phyloP scores from a whole-genome alignment of 2,113 vertebrate species.

The Odocoileus hemionus region DNA sequence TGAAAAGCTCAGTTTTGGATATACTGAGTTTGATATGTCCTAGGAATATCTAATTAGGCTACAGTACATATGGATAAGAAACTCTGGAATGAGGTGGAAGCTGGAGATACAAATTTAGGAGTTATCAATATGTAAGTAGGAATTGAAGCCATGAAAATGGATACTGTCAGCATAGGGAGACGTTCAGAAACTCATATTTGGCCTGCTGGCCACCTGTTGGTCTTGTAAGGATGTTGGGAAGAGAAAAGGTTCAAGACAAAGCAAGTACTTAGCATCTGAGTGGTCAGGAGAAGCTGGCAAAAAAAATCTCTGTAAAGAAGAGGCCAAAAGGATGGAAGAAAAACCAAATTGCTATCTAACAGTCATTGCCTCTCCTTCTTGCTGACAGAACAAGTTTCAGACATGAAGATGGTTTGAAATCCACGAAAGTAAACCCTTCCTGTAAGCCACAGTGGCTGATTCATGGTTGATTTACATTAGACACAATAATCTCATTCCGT shows the following conservation, averaged over 20 bases:
- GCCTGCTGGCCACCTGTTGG: neutral
- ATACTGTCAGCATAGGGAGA: neutral
- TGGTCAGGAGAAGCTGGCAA: neutral
- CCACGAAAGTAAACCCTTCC: neutral
- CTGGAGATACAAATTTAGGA: conserved; percentile 2
- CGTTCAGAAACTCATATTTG: neutral
- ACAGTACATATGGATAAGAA: neutral
- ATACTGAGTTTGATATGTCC: neutral
- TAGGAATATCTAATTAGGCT: neutral
- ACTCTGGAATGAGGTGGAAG: neutral
- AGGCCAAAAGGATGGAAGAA: neutral
- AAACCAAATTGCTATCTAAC: neutral
- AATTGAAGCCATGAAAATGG: neutral
- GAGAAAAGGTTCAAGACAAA: neutral
- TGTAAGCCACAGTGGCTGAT: neutral
- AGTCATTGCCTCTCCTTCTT: neutral
- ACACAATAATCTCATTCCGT: neutral
- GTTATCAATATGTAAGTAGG: neutral
- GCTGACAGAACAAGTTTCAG: neutral
- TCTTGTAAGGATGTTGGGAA: neutral
- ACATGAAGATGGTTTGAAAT: neutral
- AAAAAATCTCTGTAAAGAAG: neutral
- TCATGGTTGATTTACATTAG: neutral
- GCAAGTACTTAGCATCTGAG: neutral
- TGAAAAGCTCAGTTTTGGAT: neutral